Conservation (phyloP, 2,888 invertebrate species). For the Trichacis sp. region DNA sequence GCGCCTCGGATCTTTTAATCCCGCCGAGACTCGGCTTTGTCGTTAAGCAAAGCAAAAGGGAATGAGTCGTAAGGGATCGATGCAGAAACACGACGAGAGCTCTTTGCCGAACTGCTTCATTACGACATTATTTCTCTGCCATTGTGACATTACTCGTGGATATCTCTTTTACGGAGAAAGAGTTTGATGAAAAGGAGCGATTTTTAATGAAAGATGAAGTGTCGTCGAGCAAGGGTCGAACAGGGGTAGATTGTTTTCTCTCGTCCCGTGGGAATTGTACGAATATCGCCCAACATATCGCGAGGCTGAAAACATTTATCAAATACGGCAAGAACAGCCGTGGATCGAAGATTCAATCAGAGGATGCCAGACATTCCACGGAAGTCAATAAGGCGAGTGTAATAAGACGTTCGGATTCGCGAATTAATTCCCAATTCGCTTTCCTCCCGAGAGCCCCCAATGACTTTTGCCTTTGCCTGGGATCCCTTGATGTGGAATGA, state of each 20-base stretch:
- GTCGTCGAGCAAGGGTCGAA: not conserved
- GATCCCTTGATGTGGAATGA: conserved; percentile 4
- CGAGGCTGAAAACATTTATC: conserved; percentile 63
- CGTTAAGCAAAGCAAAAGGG: conserved; percentile 27
- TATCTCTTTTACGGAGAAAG: too few relatives aligned
- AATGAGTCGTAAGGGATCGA: conserved; percentile 43
- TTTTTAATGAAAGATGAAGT: not conserved
- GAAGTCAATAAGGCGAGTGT: conserved; percentile 58
- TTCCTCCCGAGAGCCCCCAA: conserved; percentile 3
- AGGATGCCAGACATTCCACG: conserved; percentile 63
- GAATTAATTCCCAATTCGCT: conserved; percentile 52
- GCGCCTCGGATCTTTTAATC: conserved; percentile 41
- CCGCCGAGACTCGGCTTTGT: conserved; percentile 30
- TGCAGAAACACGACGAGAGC: conserved; percentile 32
- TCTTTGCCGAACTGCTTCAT: conserved; percentile 17
- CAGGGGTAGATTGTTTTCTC: not conserved
- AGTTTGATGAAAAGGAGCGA: too few relatives aligned
- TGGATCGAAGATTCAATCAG: conserved; percentile 63
- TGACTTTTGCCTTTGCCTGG: conserved; percentile 7
- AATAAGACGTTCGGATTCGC: conserved; percentile 58
- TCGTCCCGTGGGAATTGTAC: conserved; percentile 51
- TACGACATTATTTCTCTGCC: too few relatives aligned
- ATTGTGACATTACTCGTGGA: conserved; percentile 14
- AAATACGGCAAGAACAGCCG: conserved; percentile 48
- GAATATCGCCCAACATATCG: conserved; percentile 65